Evolutionary conservation across 2,888 invertebrate genomes (phyloP).

Genomic region (Erebia epiphron): DNA sequence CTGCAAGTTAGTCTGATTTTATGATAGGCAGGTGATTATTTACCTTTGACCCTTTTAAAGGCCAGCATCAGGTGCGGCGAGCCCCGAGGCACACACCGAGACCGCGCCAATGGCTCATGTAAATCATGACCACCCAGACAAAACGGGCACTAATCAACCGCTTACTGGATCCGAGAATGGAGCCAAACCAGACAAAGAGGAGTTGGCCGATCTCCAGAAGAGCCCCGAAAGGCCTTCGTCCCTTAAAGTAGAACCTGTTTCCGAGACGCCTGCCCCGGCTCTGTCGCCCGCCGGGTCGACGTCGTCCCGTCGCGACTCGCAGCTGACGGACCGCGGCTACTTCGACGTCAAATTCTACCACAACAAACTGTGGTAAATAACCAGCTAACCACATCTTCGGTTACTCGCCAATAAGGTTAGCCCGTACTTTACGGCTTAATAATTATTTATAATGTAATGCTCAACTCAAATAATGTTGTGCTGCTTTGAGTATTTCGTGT

Average conservation of each 20-base stretch:
- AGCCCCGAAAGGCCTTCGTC: conserved; percentile 49
- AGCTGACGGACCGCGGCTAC: conserved; percentile 85
- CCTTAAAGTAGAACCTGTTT: conserved; percentile 44
- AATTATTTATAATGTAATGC: background rate
- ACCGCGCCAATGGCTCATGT: background rate
- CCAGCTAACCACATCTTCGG: conserved; percentile 19
- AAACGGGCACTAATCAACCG: background rate
- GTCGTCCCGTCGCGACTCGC: conserved; percentile 58
- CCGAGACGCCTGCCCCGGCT: conserved; percentile 33
- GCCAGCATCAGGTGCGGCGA: background rate
- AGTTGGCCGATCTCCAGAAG: conserved; percentile 34
- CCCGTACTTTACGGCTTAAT: background rate
- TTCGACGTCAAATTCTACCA: conserved; percentile 91
- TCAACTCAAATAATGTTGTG: background rate
- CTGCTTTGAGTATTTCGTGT: conserved; percentile 1
- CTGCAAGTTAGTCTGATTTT: background rate
- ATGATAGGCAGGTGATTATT: background rate
- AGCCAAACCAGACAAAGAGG: conserved; percentile 23
- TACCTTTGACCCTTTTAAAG: background rate
- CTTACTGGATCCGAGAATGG: conserved; percentile 7
- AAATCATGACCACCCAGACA: background rate
- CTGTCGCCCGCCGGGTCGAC: conserved; percentile 47
- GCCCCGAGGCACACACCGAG: background rate
- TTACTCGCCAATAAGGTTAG: background rate
- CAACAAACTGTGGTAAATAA: conserved; percentile 87